phyloP scores from a whole-genome alignment of 2,888 invertebrate species.

The Furcula furcula region DNA sequence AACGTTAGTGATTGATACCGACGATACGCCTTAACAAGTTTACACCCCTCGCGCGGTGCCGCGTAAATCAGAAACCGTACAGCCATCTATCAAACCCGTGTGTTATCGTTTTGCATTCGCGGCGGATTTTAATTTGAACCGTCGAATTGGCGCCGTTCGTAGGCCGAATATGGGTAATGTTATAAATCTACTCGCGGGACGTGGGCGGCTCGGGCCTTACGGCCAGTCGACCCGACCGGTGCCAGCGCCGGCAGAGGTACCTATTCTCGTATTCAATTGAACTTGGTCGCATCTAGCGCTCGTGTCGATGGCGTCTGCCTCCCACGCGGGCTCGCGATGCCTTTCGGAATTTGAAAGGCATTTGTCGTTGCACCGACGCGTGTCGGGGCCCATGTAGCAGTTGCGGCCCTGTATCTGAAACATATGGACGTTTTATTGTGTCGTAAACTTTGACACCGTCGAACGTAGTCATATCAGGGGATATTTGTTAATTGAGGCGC shows the following conservation, averaged over 20 bases:
- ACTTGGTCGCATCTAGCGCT: constrained; percentile 62
- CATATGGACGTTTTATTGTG: constrained; percentile 57
- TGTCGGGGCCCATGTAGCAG: constrained; percentile 54
- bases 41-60: constrained; percentile 47
- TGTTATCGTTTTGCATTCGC: constrained; percentile 70
- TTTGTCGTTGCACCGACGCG: constrained; percentile 61
- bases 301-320: constrained; percentile 53
- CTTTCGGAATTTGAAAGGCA: constrained; percentile 79
- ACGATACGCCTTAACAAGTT: constrained; percentile 38
- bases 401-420: constrained; percentile 55
- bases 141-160: constrained; percentile 78
- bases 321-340: constrained; percentile 59
- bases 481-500: too few species aligned
- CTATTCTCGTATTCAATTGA: constrained; percentile 60
- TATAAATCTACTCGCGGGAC: constrained; percentile 67
- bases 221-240: constrained; percentile 39
- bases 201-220: constrained; percentile 61
- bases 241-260: constrained; percentile 34
- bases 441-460: constrained; percentile 51
- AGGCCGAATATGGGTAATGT: constrained; percentile 78
- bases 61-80: constrained; percentile 66
- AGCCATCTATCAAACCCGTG: constrained; percentile 66
- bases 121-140: constrained; percentile 74
- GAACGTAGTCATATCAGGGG: constrained; percentile 35
- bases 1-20: constrained; percentile 33